Evolutionary conservation across 2,113 vertebrate species (phyloP), one percentile per base, ranked within the genome.

Genomic region (Podocnemis expansa): DNA sequence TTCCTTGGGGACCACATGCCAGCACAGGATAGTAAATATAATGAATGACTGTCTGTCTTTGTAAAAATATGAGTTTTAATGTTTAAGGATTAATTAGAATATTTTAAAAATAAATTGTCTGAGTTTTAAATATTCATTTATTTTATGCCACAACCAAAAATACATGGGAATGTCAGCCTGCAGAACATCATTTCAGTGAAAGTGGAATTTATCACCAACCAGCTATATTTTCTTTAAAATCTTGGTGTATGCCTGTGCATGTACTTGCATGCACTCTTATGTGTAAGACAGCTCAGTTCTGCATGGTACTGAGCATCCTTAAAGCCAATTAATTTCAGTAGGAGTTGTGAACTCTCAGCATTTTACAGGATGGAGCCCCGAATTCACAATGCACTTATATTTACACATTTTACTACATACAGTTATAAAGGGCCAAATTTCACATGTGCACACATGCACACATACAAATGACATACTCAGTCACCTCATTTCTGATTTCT

Each of bases 1-100:
- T 93, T 95, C 82, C 63, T 92, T 94, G 95, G 89, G 89, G 87
- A 91, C 93, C 94, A 80, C 88, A 45, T 1, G 43, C 81, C 78
- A 88, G 70, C 21, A 45, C 55, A 70, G 84, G 84, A 85, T 89
- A 76, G 63, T 95, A 94, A 94, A 92, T 76, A 12, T 22, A 91
- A 85, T n/a, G 87, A 94, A 78, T 84, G 54, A 52, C 87, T 45
- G 24, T 41, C 83, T 82, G 85, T 45, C 60, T 78, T 84, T 80
- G 80, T 82, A 56, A 78, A 75, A 93, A 85, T 88, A 22, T 5
- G 10, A 83, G 92, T 88, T 82, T 83, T 93, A 56, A 22, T 82
- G 87, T 85, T 24, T 56, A 56, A 82, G 83, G 88, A 87, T 16
- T 27, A 76, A 76, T 76, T 63, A 52, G 49, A 94, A 91, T 80